Conservation (phyloP, 2,797 vertebrate genomes). For the Chloroceryle amazona region DNA sequence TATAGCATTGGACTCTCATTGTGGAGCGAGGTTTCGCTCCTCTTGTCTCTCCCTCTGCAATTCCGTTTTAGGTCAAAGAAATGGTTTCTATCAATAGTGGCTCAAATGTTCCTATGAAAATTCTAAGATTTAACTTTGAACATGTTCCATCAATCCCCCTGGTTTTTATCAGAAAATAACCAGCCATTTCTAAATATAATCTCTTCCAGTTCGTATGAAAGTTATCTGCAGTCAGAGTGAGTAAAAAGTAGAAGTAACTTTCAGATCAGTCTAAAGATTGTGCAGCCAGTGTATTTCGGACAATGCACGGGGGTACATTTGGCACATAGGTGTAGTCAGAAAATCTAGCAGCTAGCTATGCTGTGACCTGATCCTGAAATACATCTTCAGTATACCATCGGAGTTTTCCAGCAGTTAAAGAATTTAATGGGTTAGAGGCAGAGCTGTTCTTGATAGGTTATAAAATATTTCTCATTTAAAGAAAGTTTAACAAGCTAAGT, state of each 20-base stretch:
- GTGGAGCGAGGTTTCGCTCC: background rate
- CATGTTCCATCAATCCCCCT: background rate
- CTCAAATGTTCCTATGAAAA: background rate
- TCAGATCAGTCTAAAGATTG: background rate
- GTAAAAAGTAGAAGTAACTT: background rate
- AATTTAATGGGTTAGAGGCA: background rate
- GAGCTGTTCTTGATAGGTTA: background rate
- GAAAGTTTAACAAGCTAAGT: background rate
- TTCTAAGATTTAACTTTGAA: background rate
- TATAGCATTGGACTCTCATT: background rate
- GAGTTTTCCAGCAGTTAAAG: background rate
- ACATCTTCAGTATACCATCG: background rate
- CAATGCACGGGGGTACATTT: background rate
- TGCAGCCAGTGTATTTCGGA: background rate
- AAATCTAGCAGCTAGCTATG: background rate
- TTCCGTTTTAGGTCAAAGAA: background rate
- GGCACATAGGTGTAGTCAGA: background rate
- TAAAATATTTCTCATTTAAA: slow-evolving; percentile 14
- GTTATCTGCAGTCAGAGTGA: background rate
- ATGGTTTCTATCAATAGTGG: background rate
- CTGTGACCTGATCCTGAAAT: background rate
- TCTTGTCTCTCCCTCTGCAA: background rate
- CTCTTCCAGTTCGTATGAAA: background rate
- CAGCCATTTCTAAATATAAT: background rate
- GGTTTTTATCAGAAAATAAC: background rate